Evolutionary conservation across 2,797 vertebrate species (phyloP), one percentile per base, ranked within the genome.

Genomic region (Diplodus sargus): DNA sequence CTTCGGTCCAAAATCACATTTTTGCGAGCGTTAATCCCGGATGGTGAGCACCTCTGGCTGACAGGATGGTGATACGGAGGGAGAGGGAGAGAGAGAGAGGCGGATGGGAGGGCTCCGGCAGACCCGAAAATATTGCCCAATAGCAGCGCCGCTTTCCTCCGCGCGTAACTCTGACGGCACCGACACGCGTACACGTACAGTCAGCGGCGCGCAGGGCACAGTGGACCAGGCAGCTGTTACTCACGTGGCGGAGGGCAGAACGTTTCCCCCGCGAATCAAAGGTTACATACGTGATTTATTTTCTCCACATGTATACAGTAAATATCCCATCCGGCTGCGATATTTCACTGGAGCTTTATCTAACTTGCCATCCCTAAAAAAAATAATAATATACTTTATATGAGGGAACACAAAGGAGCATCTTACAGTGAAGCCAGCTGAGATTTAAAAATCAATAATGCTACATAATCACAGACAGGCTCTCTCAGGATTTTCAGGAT

Each of bases 151-250:
- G 71, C 82, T 59, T 54, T 42, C 16, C 83, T 71, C 74, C 68
- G 80, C 90, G 88, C 93, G 91, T 94, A 84, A 70, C 78, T n/a
- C 22, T 93, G 93, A 94, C 94, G 93, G 60, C 85, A 86, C 18
- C 52, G 53, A 0, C 20, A 15, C 34, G 69, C 87, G 85, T 42
- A 65, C 78, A 65, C 78, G 76, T 39, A 58, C 79, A 30, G 11
- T 5, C 58, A 53, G 16, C 0, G 17, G 42, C 20, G 1, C 48
- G 43, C 1, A 39, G 15, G 13, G 13, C 34, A 62, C 60, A 67
- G 22, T 25, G 52, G 42, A 13, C 48, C 28, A 3, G 11, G n/a
- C 47, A 4, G 57, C 3, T 28, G 39, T 42, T 34, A n/a, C 23
- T 51, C 13, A 25, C 13, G n/a, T 49, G 39, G 10, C 11, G 39